phyloP scores from a whole-genome alignment of 2,113 vertebrate genomes.

The Spea bombifrons region DNA sequence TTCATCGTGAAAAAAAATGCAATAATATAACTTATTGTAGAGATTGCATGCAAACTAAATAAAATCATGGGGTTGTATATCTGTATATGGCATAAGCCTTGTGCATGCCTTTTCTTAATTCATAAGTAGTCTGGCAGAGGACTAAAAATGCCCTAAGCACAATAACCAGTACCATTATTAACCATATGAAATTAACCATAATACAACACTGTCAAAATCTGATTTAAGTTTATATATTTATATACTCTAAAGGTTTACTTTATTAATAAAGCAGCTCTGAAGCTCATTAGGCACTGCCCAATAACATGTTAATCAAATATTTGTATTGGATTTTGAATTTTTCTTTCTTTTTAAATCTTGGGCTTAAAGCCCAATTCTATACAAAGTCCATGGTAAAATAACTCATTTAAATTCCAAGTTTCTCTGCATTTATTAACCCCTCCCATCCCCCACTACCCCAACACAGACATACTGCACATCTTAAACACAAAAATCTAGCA shows the following conservation, averaged over 20 bases:
- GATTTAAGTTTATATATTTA: constrained; percentile 65
- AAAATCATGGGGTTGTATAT: constrained; percentile 11
- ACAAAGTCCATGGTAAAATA: constrained; percentile 62
- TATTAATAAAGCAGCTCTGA: constrained; percentile 86
- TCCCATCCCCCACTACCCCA: constrained; percentile 20
- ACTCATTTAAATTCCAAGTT: constrained; percentile 26
- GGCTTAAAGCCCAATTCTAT: constrained; percentile 76
- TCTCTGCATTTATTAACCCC: constrained; percentile 1
- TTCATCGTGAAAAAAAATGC: constrained; percentile 7
- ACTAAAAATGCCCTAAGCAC: constrained; percentile 62
- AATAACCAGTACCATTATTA: constrained; percentile 61
- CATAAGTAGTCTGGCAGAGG: constrained; percentile 54
- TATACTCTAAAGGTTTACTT: constrained; percentile 50
- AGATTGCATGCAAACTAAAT: constrained; percentile 25
- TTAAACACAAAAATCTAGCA: constrained; percentile 53
- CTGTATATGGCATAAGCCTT: constrained; percentile 19
- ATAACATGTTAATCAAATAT: constrained; percentile 75
- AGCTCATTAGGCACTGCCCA: constrained; percentile 91
- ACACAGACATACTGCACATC: constrained; percentile 71
- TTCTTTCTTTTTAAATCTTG: constrained; percentile 62
- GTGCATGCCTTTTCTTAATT: constrained; percentile 44
- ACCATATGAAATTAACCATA: constrained; percentile 57
- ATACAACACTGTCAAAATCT: constrained; percentile 73
- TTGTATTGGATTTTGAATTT: constrained; percentile 39
- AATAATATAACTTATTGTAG: constrained; percentile 12